A percentile compares a stretch with the other conserved stretches of the same genome.
phyloP scores from a whole-genome alignment of 2,888 invertebrate genomes.

The Rhodophaea formosa region DNA sequence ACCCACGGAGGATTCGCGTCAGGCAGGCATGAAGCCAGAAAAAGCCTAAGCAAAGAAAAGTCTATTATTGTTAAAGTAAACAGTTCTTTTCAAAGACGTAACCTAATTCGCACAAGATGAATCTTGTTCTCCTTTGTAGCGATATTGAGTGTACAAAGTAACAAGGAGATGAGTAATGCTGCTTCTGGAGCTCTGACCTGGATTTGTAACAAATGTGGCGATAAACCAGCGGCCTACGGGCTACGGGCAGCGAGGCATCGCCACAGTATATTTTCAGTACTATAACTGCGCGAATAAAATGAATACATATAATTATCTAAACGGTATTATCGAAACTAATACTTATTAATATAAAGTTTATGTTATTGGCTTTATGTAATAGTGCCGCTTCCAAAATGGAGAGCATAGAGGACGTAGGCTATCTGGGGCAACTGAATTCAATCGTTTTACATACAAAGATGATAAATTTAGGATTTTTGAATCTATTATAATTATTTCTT shows the following conservation, averaged over 20 bases:
- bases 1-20: too few species aligned
- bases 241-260: not conserved
- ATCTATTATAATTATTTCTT: too few species aligned
- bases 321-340: too few species aligned
- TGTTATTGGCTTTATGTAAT: too few species aligned
- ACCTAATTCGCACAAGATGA: not conserved
- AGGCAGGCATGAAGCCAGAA: not conserved
- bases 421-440: too few species aligned
- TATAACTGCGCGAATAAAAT: not conserved
- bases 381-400: too few species aligned
- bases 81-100: not conserved
- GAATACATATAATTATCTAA: too few species aligned
- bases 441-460: too few species aligned
- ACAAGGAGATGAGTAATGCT: conserved; percentile 10
- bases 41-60: not conserved
- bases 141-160: conserved; percentile 8
- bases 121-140: not conserved
- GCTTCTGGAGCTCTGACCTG: not conserved
- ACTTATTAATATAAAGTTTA: too few species aligned
- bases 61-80: not conserved
- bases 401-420: not conserved
- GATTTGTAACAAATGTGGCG: conserved; percentile 5
- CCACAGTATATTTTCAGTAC: not conserved
- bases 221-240: conserved; percentile 1
- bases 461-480: too few species aligned